phyloP scores from a whole-genome alignment of 2,797 vertebrate genomes.

The Myotis pilosus region DNA sequence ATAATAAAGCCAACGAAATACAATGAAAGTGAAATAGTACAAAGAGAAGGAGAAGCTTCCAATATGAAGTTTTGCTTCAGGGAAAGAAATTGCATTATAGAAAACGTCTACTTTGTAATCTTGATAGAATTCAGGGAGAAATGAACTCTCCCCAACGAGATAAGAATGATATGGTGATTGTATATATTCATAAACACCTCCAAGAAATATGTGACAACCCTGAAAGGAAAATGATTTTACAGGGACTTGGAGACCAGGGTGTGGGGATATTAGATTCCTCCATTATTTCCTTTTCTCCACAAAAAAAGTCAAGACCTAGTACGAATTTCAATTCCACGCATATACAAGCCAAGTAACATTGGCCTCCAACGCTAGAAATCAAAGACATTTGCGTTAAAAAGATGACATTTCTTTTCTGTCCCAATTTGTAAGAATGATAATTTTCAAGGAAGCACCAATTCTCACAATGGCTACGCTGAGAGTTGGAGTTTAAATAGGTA shows the following conservation, averaged over 20 bases:
- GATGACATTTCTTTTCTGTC: background rate
- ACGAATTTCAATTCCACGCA: background rate
- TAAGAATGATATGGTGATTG: background rate
- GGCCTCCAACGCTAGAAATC: background rate
- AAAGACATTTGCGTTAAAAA: background rate
- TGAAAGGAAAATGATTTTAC: background rate
- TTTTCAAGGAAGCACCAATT: background rate
- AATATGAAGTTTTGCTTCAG: background rate
- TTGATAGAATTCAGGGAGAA: background rate
- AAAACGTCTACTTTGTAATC: background rate
- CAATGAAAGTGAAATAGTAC: background rate
- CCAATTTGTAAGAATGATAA: background rate
- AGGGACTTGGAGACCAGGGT: background rate
- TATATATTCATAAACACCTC: background rate
- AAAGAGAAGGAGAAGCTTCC: background rate
- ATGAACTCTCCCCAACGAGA: background rate
- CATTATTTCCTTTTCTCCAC: background rate
- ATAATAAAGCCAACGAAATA: background rate
- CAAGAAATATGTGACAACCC: background rate
- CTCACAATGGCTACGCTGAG: background rate
- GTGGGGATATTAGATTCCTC: background rate
- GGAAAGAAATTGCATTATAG: background rate
- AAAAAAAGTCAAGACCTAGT: background rate
- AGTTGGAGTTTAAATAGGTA: background rate
- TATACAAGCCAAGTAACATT: background rate